phyloP scores from a whole-genome alignment of 2,113 vertebrate species.

The Damaliscus lunatus region DNA sequence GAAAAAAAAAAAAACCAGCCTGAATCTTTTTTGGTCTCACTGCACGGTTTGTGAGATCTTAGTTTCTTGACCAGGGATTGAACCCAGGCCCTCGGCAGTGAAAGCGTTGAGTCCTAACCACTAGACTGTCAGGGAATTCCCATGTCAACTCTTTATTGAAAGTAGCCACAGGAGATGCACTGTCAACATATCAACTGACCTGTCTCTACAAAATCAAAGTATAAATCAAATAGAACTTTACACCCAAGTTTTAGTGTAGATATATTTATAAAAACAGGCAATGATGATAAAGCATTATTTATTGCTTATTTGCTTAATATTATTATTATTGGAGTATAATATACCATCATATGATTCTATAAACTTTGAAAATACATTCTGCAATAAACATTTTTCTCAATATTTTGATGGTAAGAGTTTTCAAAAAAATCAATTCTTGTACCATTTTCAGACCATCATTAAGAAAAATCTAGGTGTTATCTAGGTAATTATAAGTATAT shows the following conservation, averaged over 20 bases:
- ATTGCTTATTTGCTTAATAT: neutral
- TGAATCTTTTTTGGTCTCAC: neutral
- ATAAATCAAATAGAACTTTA: neutral
- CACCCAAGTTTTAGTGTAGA: neutral
- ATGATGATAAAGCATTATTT: neutral
- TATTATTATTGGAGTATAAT: neutral
- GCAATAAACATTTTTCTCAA: neutral
- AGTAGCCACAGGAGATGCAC: neutral
- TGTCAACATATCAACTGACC: neutral
- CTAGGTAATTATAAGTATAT: constrained; percentile 3
- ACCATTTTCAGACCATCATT: neutral
- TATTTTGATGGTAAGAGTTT: constrained; percentile 5
- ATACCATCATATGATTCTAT: neutral
- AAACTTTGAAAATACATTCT: neutral
- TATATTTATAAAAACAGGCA: neutral
- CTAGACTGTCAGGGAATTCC: neutral
- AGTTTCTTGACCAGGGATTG: neutral
- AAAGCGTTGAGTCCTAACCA: neutral
- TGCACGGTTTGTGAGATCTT: neutral
- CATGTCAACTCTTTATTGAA: neutral
- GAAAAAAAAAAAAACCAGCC: fast-evolving
- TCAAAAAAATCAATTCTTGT: neutral
- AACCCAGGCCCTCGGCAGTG: neutral
- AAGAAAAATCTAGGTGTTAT: neutral
- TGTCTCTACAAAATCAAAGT: neutral